A percentile compares a stretch with the other conserved stretches of the same genome.
Conservation (phyloP, 1,140 invertebrate genomes). For the Dreissena polymorpha region DNA sequence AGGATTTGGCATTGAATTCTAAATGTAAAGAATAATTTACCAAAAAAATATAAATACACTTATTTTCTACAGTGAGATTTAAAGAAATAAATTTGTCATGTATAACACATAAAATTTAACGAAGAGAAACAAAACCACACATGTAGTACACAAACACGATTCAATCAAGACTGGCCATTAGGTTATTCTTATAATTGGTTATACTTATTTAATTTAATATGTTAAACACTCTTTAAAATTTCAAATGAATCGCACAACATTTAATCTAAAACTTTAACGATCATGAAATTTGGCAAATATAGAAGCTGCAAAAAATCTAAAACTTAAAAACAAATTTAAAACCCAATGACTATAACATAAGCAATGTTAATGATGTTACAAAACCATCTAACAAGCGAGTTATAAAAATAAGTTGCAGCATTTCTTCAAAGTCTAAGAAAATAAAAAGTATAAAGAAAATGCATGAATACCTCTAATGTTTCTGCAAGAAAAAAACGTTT, state of each 20-base stretch:
- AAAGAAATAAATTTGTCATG: not conserved
- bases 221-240: not conserved
- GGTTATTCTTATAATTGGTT: not conserved
- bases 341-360: too few relatives aligned
- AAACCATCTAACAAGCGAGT: not conserved
- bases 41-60: not conserved
- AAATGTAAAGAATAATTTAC: not conserved
- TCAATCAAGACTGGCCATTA: not conserved
- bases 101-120: not conserved
- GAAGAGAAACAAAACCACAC: not conserved
- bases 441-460: not conserved
- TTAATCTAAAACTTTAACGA: too few relatives aligned
- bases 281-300: too few relatives aligned
- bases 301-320: too few relatives aligned
- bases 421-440: not conserved
- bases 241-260: too few relatives aligned
- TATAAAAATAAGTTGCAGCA: not conserved
- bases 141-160: not conserved
- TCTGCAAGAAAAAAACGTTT: not conserved
- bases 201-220: not conserved
- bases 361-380: too few relatives aligned
- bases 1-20: not conserved
- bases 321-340: too few relatives aligned
- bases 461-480: not conserved
- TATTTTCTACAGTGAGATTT: not conserved